phyloP scores from a whole-genome alignment of 2,113 vertebrate genomes.

The Chunga burmeisteri region DNA sequence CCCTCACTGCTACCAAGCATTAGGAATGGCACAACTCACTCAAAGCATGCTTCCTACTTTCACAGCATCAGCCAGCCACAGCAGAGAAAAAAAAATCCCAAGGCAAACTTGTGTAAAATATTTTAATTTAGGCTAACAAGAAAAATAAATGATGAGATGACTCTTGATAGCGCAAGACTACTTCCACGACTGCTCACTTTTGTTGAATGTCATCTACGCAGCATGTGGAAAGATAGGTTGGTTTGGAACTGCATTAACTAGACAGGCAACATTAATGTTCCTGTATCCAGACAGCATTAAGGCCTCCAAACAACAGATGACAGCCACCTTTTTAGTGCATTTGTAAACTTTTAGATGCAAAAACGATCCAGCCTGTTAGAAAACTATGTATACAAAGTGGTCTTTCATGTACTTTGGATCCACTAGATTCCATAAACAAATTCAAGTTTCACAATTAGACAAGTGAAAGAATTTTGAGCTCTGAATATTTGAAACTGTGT shows the following conservation, averaged over 20 bases:
- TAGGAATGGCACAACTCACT: not conserved
- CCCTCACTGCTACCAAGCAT: not conserved
- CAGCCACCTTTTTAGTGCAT: not conserved
- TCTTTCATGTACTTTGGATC: not conserved
- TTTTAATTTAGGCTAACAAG: slow-evolving; percentile 42
- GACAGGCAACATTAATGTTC: not conserved
- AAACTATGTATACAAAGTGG: not conserved
- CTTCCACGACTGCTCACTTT: not conserved
- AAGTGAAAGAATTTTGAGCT: not conserved
- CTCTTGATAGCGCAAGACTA: not conserved
- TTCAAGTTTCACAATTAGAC: not conserved
- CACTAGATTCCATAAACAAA: not conserved
- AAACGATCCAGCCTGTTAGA: not conserved
- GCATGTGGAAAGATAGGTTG: not conserved
- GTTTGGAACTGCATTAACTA: not conserved
- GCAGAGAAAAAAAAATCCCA: not conserved
- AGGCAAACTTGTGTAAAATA: slow-evolving; percentile 42
- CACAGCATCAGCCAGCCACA: not conserved
- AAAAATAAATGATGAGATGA: not conserved
- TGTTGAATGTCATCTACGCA: not conserved
- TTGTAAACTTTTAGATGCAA: not conserved
- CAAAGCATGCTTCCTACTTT: not conserved
- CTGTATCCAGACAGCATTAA: not conserved
- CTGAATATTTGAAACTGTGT: not conserved
- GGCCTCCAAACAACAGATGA: not conserved